Percentiles rank a stretch among this genome's conserved stretches.
Conservation (phyloP, 2,113 vertebrate species). For the Penelope pileata region DNA sequence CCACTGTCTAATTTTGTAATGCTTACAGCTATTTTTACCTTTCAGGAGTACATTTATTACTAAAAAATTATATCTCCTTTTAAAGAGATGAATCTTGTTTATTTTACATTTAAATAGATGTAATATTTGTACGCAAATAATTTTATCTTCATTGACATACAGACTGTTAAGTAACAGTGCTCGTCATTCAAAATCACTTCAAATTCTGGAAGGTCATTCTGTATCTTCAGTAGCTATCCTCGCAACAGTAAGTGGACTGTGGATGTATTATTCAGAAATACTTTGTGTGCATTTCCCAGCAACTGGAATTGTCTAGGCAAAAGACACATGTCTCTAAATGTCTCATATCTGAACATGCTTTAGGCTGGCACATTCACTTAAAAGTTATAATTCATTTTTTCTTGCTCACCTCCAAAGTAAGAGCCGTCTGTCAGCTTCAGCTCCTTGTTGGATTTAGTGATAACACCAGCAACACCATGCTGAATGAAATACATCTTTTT, state of each 20-base stretch:
- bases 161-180: background rate
- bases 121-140: background rate
- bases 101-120: background rate
- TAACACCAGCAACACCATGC: constrained; percentile 95
- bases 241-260: background rate
- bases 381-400: background rate
- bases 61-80: background rate
- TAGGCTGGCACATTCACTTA: background rate
- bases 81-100: background rate
- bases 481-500: constrained; percentile 99
- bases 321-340: background rate
- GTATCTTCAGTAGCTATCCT: background rate
- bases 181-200: background rate
- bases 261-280: background rate
- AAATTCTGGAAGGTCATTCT: background rate
- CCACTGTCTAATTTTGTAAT: background rate
- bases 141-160: background rate
- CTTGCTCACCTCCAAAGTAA: constrained; percentile 93
- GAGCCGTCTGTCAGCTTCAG: constrained; percentile 98
- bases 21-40: background rate
- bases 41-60: background rate
- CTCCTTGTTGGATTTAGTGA: constrained; percentile 97
- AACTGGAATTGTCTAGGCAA: background rate
- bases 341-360: background rate
- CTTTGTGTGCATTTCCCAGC: background rate